phyloP scores from a whole-genome alignment of 2,113 vertebrate genomes.

The Stercorarius parasiticus region DNA sequence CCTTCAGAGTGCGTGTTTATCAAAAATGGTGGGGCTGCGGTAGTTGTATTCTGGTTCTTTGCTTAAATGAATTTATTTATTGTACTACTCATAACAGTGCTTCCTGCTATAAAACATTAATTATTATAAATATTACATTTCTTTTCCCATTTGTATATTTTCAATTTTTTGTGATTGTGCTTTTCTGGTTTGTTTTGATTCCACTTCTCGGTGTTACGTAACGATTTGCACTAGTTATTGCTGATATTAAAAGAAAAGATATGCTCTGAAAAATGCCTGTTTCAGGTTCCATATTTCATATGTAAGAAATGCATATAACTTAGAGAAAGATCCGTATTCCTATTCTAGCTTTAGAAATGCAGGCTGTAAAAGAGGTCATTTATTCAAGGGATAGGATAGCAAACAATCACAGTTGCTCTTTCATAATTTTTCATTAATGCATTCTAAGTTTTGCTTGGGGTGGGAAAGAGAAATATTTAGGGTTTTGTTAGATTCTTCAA shows the following conservation, averaged over 20 bases:
- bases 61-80: neutral
- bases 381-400: neutral
- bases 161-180: neutral
- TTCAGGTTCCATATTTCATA: neutral
- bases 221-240: neutral
- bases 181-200: neutral
- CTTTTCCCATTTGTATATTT: neutral
- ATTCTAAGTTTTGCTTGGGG: neutral
- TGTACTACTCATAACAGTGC: neutral
- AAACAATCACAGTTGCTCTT: neutral
- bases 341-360: neutral
- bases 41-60: neutral
- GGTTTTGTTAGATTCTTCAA: neutral
- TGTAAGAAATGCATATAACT: neutral
- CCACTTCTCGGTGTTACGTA: neutral
- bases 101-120: neutral
- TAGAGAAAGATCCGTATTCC: neutral
- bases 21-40: neutral
- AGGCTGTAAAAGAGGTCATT: neutral
- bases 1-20: neutral
- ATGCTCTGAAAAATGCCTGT: neutral
- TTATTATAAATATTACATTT: constrained; percentile 1
- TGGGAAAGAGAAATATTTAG: neutral
- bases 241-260: neutral
- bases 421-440: neutral